Percentiles rank a stretch among this genome's conserved stretches.
phyloP scores from a whole-genome alignment of 2,113 vertebrate species.

The Sinocyclocheilus maitianheensis region DNA sequence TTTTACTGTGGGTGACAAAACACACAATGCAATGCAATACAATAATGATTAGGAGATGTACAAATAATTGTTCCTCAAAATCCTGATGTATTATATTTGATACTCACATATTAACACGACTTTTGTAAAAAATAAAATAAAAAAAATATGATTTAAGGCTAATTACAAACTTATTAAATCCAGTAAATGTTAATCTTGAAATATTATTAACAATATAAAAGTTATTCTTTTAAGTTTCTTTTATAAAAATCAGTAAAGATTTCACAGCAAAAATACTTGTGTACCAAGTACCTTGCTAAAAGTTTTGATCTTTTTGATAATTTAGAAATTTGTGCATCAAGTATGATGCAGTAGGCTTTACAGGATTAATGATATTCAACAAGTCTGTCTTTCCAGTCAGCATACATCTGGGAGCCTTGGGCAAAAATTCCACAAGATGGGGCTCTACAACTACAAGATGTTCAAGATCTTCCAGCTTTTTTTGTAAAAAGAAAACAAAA shows the following conservation, averaged over 20 bases:
- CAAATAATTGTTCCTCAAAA: not conserved
- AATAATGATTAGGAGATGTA: not conserved
- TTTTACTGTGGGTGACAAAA: not conserved
- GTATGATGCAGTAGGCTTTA: not conserved
- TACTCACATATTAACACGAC: not conserved
- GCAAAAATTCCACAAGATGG: slow-evolving; percentile 46
- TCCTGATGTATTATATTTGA: not conserved
- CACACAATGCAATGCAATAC: not conserved
- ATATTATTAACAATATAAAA: not conserved
- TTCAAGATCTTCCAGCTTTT: not conserved
- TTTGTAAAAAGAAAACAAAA: not conserved
- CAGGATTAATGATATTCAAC: not conserved
- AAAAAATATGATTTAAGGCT: not conserved
- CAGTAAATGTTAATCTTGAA: not conserved
- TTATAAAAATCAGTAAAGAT: not conserved
- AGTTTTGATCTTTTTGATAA: not conserved
- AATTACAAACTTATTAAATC: not conserved
- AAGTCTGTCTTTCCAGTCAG: not conserved
- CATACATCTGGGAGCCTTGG: not conserved
- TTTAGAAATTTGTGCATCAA: not conserved
- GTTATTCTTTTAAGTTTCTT: not conserved
- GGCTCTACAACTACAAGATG: slow-evolving; percentile 6
- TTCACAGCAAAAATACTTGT: not conserved
- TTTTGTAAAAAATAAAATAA: not conserved
- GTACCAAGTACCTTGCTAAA: not conserved